Evolutionary conservation across 2,888 invertebrate species (phyloP).

Genomic region (Amiota mariae): DNA sequence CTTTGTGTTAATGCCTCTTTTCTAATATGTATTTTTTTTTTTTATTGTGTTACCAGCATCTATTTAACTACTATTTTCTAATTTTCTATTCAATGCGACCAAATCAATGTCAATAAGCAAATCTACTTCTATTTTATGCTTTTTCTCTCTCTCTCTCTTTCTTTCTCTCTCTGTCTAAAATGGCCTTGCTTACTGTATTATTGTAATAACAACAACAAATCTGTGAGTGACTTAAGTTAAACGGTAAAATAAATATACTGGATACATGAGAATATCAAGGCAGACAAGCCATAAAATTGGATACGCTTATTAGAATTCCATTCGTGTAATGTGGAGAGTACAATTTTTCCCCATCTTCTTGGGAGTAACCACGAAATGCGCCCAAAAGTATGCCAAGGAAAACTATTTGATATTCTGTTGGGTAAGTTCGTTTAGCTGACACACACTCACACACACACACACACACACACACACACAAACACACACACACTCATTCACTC

Average conservation of each 20-base stretch:
- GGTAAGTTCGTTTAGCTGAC: constrained; percentile 1
- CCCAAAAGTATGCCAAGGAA: constrained; percentile 11
- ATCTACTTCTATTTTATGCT: not conserved
- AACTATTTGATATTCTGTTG: constrained; percentile 7
- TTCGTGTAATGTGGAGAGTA: not conserved
- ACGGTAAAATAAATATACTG: not conserved
- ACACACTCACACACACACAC: not conserved
- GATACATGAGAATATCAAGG: not conserved
- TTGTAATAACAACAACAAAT: not conserved
- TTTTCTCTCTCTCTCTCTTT: not conserved
- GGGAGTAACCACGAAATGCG: not conserved
- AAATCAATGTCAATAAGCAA: not conserved
- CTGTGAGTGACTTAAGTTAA: constrained; percentile 3
- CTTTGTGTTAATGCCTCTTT: too few relatives aligned
- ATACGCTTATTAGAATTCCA: constrained; percentile 3
- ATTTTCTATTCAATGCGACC: not conserved
- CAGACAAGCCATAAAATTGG: not conserved
- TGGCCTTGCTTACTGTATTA: too few relatives aligned
- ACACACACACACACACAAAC: not conserved
- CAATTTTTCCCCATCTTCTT: not conserved
- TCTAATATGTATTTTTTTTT: too few relatives aligned
- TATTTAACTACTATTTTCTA: not conserved
- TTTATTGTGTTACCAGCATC: constrained; percentile 1
- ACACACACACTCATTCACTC: not conserved
- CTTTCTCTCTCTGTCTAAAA: not conserved